Conservation (phyloP, 92 coral and sea anemone genomes). For the Zoanthus sociatus region DNA sequence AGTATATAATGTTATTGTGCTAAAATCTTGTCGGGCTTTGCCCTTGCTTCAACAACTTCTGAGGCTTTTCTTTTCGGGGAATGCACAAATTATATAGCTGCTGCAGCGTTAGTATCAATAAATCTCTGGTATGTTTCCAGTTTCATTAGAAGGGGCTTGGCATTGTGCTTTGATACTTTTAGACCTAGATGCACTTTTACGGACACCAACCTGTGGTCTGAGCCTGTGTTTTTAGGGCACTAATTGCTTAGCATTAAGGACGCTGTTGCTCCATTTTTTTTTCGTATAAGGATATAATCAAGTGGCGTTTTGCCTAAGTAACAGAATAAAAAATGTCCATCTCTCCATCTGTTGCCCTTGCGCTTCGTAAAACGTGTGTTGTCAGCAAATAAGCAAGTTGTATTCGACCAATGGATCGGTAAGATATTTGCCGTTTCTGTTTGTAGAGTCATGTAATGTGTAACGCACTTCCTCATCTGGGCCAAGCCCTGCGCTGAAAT, state of each 20-base stretch:
- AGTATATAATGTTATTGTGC: neutral
- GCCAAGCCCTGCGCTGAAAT: neutral
- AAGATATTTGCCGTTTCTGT: slow-evolving; percentile 14
- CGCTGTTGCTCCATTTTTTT: slow-evolving; percentile 59
- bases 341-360: slow-evolving; percentile 11
- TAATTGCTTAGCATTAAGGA: slow-evolving; percentile 51
- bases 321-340: slow-evolving; percentile 6
- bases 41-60: slow-evolving; percentile 1
- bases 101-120: slow-evolving; percentile 28
- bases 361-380: slow-evolving; percentile 1
- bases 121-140: slow-evolving; percentile 33
- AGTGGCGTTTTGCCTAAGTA: neutral
- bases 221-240: slow-evolving; percentile 34
- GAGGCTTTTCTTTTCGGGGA: slow-evolving; percentile 30
- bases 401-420: neutral
- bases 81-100: slow-evolving; percentile 37
- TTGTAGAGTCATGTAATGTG: neutral
- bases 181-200: neutral
- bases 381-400: slow-evolving; percentile 4
- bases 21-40: slow-evolving; percentile 17
- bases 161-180: neutral
- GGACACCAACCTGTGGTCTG: slow-evolving; percentile 60
- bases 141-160: slow-evolving; percentile 46
- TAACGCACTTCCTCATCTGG: slow-evolving; percentile 17
- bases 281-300: slow-evolving; percentile 3